phyloP scores from a whole-genome alignment of 2,888 invertebrate genomes.

The Zele albiditarsus region DNA sequence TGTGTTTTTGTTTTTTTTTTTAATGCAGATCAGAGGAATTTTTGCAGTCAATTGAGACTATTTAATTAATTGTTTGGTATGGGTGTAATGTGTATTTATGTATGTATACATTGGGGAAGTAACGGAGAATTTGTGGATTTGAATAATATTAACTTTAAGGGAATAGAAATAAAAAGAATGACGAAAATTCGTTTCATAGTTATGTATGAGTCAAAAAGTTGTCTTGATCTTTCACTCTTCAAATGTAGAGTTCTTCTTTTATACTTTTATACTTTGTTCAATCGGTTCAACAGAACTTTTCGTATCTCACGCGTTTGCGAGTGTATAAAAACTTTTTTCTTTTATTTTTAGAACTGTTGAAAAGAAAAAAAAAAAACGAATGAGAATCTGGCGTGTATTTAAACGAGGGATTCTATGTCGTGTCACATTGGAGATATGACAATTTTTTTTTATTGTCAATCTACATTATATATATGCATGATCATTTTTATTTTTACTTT shows the following conservation, averaged over 20 bases:
- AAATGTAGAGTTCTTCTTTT: neutral
- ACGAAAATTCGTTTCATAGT: neutral
- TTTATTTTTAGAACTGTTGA: neutral
- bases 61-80: too few relatives aligned
- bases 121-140: neutral
- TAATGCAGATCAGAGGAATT: too few relatives aligned
- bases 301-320: neutral
- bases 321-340: neutral
- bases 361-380: neutral
- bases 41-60: too few relatives aligned
- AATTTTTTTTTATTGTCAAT: neutral
- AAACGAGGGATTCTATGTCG: neutral
- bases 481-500: too few relatives aligned
- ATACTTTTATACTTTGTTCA: neutral
- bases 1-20: too few relatives aligned
- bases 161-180: neutral
- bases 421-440: neutral
- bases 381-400: neutral
- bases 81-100: too few relatives aligned
- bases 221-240: neutral
- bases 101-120: neutral
- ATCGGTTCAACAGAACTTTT: neutral
- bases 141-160: neutral
- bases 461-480: too few relatives aligned
- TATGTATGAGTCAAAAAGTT: neutral